Percentiles rank a stretch among this genome's conserved stretches.
Conservation (phyloP, 2,797 vertebrate genomes). For the Potorous gilbertii region DNA sequence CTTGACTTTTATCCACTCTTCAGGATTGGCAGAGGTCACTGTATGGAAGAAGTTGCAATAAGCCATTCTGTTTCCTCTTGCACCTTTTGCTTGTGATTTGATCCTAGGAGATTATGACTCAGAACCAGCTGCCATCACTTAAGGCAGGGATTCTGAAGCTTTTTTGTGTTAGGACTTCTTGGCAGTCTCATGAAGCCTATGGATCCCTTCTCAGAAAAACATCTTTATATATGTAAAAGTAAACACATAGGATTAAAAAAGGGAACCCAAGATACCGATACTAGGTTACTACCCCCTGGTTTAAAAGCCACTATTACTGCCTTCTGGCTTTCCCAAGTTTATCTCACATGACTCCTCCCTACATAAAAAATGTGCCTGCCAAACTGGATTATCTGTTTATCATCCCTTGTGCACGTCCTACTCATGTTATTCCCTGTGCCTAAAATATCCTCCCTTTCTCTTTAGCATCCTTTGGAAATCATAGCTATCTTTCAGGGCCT, state of each 20-base stretch:
- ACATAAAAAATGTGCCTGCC: not conserved
- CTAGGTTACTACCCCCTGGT: not conserved
- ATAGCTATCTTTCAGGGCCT: not conserved
- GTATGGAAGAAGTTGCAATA: not conserved
- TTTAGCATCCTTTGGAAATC: not conserved
- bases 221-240: not conserved
- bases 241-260: not conserved
- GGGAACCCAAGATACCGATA: not conserved
- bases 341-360: not conserved
- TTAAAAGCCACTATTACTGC: not conserved
- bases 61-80: not conserved
- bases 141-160: not conserved
- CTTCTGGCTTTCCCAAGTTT: not conserved
- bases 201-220: not conserved
- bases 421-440: not conserved
- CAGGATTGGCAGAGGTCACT: not conserved
- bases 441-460: not conserved
- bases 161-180: not conserved
- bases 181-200: not conserved
- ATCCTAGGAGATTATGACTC: not conserved
- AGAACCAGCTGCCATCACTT: not conserved
- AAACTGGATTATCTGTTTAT: not conserved
- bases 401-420: not conserved
- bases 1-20: not conserved
- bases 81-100: not conserved